These are phyloP conservation scores for Lasioglossum leucozonium DNA, from an alignment of 2,888 invertebrate species.

Conservation along the genomic window DNA sequence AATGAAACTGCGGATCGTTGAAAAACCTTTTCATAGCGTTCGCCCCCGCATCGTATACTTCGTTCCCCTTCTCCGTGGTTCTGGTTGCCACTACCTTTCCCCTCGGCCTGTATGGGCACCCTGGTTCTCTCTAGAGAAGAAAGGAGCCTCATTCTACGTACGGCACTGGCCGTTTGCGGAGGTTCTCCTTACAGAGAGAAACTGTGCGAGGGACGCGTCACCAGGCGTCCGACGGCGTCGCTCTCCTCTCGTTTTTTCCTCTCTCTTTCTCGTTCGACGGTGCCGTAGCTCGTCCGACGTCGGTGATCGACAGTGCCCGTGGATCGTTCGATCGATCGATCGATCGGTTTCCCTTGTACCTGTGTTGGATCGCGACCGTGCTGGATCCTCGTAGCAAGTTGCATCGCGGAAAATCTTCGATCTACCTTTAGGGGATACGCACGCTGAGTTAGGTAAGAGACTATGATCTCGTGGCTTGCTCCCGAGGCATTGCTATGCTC, in stretches of 20 bases:
- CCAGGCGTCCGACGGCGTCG: slow-evolving; percentile 59
- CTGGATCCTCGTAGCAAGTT: not conserved
- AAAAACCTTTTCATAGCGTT: slow-evolving; percentile 10
- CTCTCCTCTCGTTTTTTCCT: slow-evolving; percentile 39
- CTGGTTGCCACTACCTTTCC: slow-evolving; percentile 19
- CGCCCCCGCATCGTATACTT: slow-evolving; percentile 22
- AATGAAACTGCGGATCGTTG: slow-evolving; percentile 25
- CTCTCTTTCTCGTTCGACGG: slow-evolving; percentile 14
- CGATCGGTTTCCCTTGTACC: slow-evolving; percentile 14
- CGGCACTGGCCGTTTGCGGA: slow-evolving; percentile 64
- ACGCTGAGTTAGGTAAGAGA: slow-evolving; percentile 49
- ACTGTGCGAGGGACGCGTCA: slow-evolving; percentile 65
- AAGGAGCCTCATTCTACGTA: slow-evolving; percentile 59
- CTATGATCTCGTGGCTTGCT: slow-evolving; percentile 3
- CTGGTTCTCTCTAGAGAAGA: slow-evolving; percentile 12
- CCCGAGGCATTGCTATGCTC: not conserved
- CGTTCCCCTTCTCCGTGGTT: not conserved
- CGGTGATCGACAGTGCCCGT: slow-evolving; percentile 26
- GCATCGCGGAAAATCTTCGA: not conserved
- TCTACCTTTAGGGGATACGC: slow-evolving; percentile 11
- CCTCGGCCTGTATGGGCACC: slow-evolving; percentile 33
- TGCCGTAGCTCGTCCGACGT: slow-evolving; percentile 10
- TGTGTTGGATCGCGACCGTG: slow-evolving; percentile 11
- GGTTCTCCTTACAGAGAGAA: slow-evolving; percentile 56
- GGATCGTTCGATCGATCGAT: slow-evolving; percentile 19